Conservation (phyloP, 2,888 invertebrate species). For the Salticus scenicus region DNA sequence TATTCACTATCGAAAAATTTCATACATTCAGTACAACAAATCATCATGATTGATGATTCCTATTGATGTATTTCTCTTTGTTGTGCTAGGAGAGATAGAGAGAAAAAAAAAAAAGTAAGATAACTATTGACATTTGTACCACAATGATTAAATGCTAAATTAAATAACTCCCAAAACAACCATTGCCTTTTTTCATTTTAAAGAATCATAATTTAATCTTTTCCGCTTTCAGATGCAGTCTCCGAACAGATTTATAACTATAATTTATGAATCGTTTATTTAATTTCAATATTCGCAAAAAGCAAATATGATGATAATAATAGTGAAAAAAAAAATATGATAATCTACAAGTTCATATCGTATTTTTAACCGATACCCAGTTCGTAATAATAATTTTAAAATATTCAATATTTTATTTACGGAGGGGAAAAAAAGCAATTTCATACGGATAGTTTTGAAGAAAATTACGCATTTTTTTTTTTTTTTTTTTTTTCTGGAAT, state of each 20-base stretch:
- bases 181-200: not conserved
- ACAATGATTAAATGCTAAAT: slow-evolving; percentile 8
- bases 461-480: not conserved
- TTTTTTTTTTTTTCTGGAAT: not conserved
- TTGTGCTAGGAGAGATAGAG: too few species aligned
- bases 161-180: not conserved
- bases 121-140: not conserved
- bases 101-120: not conserved
- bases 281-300: not conserved
- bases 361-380: slow-evolving; percentile 2
- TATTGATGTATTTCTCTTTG: too few species aligned
- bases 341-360: not conserved
- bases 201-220: slow-evolving; percentile 2
- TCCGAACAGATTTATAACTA: slow-evolving; percentile 2
- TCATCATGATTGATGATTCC: too few species aligned
- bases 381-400: slow-evolving; percentile 6
- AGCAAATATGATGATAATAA: too few species aligned
- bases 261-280: slow-evolving; percentile 16
- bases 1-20: too few species aligned
- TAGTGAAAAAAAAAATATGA: too few species aligned
- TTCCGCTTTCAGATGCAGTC: not conserved
- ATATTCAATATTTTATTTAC: slow-evolving; percentile 19
- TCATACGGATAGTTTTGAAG: not conserved
- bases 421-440: not conserved
- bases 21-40: too few species aligned